phyloP scores from a whole-genome alignment of 2,888 invertebrate species.

The Alitta virens region DNA sequence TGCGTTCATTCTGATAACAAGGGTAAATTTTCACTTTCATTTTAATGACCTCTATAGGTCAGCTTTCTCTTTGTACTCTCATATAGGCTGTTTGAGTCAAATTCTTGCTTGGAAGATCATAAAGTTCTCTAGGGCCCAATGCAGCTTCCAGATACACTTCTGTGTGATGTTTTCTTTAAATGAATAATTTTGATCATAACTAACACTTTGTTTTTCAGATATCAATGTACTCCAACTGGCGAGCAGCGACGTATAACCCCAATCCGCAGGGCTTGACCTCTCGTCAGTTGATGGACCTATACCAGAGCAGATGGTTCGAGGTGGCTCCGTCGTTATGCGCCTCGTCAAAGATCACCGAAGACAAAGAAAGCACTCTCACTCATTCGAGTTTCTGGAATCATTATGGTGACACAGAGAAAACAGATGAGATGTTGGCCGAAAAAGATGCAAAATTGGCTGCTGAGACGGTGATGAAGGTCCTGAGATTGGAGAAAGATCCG shows the following conservation, averaged over 20 bases:
- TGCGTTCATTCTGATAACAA: too few species aligned
- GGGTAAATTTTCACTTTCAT: too few species aligned
- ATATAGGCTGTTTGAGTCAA: too few species aligned
- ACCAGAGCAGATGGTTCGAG: conserved; percentile 20
- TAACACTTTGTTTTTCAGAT: conserved; percentile 58
- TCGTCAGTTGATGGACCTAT: conserved; percentile 40
- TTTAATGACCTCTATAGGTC: too few species aligned
- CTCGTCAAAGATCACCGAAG: conserved; percentile 14
- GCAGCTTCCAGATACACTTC: too few species aligned
- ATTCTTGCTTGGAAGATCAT: too few species aligned
- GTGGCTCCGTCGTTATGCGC: conserved; percentile 2
- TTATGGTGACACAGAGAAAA: conserved; percentile 32
- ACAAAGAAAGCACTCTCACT: conserved; percentile 52
- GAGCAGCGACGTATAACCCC: conserved; percentile 45
- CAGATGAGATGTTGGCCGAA: neutral
- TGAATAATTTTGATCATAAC: too few species aligned
- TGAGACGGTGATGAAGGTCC: neutral
- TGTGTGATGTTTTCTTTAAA: too few species aligned
- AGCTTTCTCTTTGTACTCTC: too few species aligned
- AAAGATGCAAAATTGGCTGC: conserved; percentile 10
- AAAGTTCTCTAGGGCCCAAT: too few species aligned
- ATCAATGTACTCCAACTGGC: conserved; percentile 95
- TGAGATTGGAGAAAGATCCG: too few species aligned
- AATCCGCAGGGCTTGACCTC: conserved; percentile 70
- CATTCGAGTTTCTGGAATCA: conserved; percentile 58